Conservation (phyloP, 2,797 vertebrate genomes). For the Pitangus sulphuratus region DNA sequence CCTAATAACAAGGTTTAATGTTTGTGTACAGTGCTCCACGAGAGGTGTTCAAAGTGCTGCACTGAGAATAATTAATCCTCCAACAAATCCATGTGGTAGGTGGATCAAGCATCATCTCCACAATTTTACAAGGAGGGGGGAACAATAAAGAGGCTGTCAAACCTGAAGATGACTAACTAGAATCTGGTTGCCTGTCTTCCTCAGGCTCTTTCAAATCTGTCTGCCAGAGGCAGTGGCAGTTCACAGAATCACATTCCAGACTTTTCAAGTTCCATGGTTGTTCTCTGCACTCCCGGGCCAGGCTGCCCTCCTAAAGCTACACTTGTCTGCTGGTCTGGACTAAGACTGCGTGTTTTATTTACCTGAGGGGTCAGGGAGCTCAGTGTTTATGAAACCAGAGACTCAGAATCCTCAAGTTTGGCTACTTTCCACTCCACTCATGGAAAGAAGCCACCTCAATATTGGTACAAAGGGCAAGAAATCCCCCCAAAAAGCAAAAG, state of each 20-base stretch:
- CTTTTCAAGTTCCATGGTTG: neutral
- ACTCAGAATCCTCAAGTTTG: neutral
- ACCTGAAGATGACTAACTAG: slow-evolving; percentile 7
- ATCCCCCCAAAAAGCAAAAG: neutral
- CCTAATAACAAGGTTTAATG: neutral
- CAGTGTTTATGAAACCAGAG: neutral
- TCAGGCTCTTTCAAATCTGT: neutral
- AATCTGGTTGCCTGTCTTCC: slow-evolving; percentile 1
- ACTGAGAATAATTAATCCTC: slow-evolving; percentile 35
- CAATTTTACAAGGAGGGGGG: neutral
- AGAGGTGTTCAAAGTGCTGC: slow-evolving; percentile 7
- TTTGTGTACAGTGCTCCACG: neutral
- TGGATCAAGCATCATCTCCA: slow-evolving; percentile 33
- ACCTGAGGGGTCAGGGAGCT: neutral
- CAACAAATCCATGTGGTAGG: slow-evolving; percentile 18
- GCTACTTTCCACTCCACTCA: neutral
- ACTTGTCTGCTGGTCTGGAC: neutral
- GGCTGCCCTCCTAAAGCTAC: neutral
- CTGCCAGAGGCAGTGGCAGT: neutral
- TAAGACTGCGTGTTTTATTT: neutral
- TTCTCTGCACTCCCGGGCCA: neutral
- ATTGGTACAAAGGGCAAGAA: neutral
- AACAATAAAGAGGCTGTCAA: slow-evolving; percentile 25
- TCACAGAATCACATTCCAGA: neutral
- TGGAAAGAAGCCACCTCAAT: neutral